Evolutionary conservation across 92 coral and sea anemone genomes (phyloP), one percentile per base, ranked within the genome.

Genomic region (Palythoa heliodiscus): DNA sequence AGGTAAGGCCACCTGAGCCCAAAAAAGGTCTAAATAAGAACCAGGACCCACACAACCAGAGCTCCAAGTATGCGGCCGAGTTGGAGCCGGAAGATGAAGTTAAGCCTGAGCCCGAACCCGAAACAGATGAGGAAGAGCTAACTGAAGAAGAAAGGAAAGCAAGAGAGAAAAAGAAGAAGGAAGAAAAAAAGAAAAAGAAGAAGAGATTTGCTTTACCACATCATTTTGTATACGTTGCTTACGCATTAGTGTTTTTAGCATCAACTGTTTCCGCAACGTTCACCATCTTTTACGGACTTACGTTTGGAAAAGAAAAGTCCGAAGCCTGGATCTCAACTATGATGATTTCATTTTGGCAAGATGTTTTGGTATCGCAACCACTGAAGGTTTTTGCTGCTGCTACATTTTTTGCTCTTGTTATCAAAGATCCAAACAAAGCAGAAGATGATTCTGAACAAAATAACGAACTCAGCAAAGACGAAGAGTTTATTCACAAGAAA

Each of bases 271-370:
- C 98, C 1, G 98, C 93, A n/a, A 91, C 96, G 5, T 96, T 96
- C 58, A 94, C 98, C 1, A 87, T 96, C 4, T 96, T 96, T 64
- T 96, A 96, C 72, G 98, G 98, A 24, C 87, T 96, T 69, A 96
- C 98, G 2, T 96, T 96, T 78, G 98, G 98, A 19, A 96, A 94
- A 52, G 98, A 93, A 20, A 96, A 96, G 25, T 94, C 98, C 3
- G 98, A 88, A 77, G 96, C 93, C 5, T 96, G 98, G 98, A 86
- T 96, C 4, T 94, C 98, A 0, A 83, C 96, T n/a, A 96, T 96
- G 98, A 96, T 96, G 98, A 91, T 96, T 5, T 96, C 98, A 17
- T 96, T 96, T 77, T 96, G 98, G 98, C 98, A 96, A 77, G 98
- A 96, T 58, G 98, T 96, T 16, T 91, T 96, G 7, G 87, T 96